Conservation (phyloP, 2,797 vertebrate species). For the Lacerta agilis region DNA sequence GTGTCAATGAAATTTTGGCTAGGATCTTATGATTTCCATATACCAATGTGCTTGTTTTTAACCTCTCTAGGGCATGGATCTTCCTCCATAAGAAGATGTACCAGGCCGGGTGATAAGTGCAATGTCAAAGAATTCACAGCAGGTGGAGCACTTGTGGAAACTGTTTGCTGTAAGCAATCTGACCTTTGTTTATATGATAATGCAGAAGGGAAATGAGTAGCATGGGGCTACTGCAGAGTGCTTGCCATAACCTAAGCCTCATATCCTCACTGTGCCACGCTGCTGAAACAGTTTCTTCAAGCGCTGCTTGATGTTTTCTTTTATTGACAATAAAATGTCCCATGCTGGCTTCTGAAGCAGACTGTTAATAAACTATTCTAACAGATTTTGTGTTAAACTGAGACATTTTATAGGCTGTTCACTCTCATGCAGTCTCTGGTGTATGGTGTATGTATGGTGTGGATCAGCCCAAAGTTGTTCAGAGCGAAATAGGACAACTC, state of each 20-base stretch:
- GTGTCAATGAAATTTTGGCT: too few species aligned
- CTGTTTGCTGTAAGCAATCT: background rate
- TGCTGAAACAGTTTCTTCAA: background rate
- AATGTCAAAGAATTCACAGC: background rate
- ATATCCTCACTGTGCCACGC: background rate
- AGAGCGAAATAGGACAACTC: too few species aligned
- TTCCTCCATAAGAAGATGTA: background rate
- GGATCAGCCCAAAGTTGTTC: too few species aligned
- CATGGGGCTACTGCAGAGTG: background rate
- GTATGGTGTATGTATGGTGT: too few species aligned
- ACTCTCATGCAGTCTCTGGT: too few species aligned
- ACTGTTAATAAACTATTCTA: background rate
- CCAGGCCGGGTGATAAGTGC: background rate
- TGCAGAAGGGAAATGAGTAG: too few species aligned
- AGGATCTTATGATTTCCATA: too few species aligned
- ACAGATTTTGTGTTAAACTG: too few species aligned
- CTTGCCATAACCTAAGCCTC: background rate
- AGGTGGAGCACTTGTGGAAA: background rate
- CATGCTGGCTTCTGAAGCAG: background rate
- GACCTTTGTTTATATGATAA: background rate
- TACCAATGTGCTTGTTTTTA: background rate
- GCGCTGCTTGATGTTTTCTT: background rate
- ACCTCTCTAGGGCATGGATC: background rate
- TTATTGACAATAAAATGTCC: background rate
- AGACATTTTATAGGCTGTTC: too few species aligned